Conservation (phyloP, 2,797 vertebrate genomes). For the Melanogrammus aeglefinus region DNA sequence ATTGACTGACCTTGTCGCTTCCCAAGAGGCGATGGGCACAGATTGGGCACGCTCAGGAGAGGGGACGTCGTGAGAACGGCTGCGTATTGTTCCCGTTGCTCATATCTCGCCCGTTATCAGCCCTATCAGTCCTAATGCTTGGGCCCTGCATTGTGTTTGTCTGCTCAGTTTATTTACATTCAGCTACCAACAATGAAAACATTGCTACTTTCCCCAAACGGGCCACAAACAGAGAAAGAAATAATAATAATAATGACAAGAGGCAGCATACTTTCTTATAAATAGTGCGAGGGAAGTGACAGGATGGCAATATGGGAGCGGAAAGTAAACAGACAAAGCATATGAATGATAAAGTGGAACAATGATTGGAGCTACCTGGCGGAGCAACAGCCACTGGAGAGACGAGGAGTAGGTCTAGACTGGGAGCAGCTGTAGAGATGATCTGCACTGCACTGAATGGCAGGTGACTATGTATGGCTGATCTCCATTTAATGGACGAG, state of each 20-base stretch:
- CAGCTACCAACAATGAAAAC: constrained; percentile 69
- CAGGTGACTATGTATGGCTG: constrained; percentile 55
- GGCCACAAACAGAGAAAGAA: constrained; percentile 69
- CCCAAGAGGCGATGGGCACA: constrained; percentile 46
- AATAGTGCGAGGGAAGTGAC: constrained; percentile 69
- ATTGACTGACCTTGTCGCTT: constrained; percentile 26
- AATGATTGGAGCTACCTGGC: constrained; percentile 66
- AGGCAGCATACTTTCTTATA: constrained; percentile 51
- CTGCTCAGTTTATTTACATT: constrained; percentile 71
- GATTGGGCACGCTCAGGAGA: constrained; percentile 59
- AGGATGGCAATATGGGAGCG: constrained; percentile 52
- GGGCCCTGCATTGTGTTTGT: constrained; percentile 63
- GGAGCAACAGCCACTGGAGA: constrained; percentile 50
- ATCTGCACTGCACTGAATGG: constrained; percentile 36
- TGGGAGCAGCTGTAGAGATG: constrained; percentile 1
- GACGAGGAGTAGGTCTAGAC: neutral
- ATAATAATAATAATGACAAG: constrained; percentile 71
- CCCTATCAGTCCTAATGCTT: constrained; percentile 64
- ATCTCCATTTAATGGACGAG: constrained; percentile 63
- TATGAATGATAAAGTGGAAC: constrained; percentile 64
- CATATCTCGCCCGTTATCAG: constrained; percentile 63
- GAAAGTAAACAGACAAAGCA: constrained; percentile 70
- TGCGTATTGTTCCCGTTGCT: constrained; percentile 64
- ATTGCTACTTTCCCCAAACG: constrained; percentile 55
- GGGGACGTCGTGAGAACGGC: constrained; percentile 62